These are phyloP conservation scores for Hippocampus comes DNA, from an alignment of 2,113 vertebrate genomes.

Conservation along the genomic window DNA sequence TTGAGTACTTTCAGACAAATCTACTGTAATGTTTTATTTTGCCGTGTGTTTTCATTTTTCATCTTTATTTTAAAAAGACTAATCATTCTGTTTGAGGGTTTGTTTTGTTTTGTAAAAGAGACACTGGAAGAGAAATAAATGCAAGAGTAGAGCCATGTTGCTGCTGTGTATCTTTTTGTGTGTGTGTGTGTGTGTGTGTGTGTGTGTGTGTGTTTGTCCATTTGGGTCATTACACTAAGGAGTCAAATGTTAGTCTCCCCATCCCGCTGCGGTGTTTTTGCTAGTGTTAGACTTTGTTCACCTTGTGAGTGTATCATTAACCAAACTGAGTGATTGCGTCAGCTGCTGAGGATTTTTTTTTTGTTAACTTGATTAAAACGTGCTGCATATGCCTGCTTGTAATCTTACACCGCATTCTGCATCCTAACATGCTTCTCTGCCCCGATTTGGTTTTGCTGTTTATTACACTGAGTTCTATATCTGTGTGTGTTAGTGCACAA, in stretches of 20 bases:
- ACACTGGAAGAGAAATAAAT: constrained; percentile 67
- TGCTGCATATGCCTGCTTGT: no score
- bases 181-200: constrained; percentile 16
- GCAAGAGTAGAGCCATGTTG: constrained; percentile 49
- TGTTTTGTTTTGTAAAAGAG: constrained; percentile 67
- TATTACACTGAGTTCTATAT: no score
- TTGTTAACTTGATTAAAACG: no score
- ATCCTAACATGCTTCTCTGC: no score
- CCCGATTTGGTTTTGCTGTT: no score
- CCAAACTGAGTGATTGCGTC: constrained; percentile 15
- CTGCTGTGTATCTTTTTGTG: constrained; percentile 9
- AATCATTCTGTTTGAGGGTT: constrained; percentile 63
- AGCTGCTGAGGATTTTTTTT: not conserved
- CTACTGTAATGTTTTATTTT: constrained; percentile 49
- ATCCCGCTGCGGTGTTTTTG: not conserved
- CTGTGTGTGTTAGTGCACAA: no score
- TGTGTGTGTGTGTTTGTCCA: constrained; percentile 22
- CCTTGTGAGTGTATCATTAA: constrained; percentile 67
- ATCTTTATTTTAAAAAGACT: constrained; percentile 59
- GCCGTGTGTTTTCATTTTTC: constrained; percentile 4
- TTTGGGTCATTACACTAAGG: constrained; percentile 47
- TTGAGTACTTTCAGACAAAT: constrained; percentile 56
- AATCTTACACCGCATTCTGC: no score
- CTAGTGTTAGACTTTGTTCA: constrained; percentile 60
- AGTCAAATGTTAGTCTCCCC: constrained; percentile 62